Conservation (phyloP, 2,888 invertebrate species). For the Drosophila niveifrons region DNA sequence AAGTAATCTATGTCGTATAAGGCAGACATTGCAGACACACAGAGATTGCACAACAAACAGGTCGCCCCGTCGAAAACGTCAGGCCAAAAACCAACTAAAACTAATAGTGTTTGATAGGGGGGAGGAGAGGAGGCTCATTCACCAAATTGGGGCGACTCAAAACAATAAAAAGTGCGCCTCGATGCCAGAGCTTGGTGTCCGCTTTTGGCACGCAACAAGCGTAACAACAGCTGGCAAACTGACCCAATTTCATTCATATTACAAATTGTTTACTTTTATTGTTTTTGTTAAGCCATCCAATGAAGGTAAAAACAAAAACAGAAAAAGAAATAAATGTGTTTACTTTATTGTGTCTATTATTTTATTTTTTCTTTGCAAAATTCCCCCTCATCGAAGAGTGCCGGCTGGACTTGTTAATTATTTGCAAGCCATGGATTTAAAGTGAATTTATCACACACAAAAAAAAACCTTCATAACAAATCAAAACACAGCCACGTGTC, state of each 20-base stretch:
- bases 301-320: slow-evolving; percentile 13
- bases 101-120: slow-evolving; percentile 16
- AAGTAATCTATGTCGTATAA: slow-evolving; percentile 10
- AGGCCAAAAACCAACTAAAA: slow-evolving; percentile 52
- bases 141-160: slow-evolving; percentile 50
- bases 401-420: slow-evolving; percentile 20
- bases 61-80: slow-evolving; percentile 63
- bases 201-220: slow-evolving; percentile 72
- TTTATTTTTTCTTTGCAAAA: slow-evolving; percentile 24
- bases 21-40: slow-evolving; percentile 19
- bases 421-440: neutral
- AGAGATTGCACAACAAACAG: slow-evolving; percentile 47
- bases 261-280: slow-evolving; percentile 75
- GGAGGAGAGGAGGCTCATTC: slow-evolving; percentile 17
- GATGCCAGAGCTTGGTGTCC: slow-evolving; percentile 13
- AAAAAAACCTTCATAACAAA: slow-evolving; percentile 10
- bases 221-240: slow-evolving; percentile 71
- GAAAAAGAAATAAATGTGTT: slow-evolving; percentile 11
- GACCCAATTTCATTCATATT: slow-evolving; percentile 78
- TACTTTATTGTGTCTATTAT: slow-evolving; percentile 22
- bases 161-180: slow-evolving; percentile 66
- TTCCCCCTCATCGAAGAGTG: slow-evolving; percentile 2
- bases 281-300: slow-evolving; percentile 53
- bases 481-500: slow-evolving; percentile 13
- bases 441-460: slow-evolving; percentile 3